Conservation (phyloP, 2,888 invertebrate genomes). For the Serripes groenlandicus region DNA sequence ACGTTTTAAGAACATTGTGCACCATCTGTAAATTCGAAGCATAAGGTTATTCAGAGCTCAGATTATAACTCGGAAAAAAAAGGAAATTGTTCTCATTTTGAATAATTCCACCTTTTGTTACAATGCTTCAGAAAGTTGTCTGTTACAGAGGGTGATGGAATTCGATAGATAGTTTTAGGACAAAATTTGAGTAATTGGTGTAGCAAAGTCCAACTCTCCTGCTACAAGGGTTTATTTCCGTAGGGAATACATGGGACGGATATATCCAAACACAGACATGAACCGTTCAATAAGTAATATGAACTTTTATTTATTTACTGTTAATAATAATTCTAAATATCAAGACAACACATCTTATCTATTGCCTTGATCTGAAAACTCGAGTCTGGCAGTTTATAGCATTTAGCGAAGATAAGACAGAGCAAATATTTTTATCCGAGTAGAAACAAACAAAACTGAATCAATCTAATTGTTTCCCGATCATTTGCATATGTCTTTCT, state of each 20-base stretch:
- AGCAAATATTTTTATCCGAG: conserved; percentile 28
- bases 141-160: too few species aligned
- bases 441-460: conserved; percentile 38
- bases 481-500: conserved; percentile 45
- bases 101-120: too few species aligned
- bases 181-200: too few species aligned
- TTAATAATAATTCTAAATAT: conserved; percentile 19
- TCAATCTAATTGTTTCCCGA: conserved; percentile 33
- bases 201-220: too few species aligned
- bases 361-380: conserved; percentile 14
- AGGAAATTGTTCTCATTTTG: too few species aligned
- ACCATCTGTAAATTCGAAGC: too few species aligned
- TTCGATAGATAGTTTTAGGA: too few species aligned
- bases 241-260: neutral
- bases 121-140: too few species aligned
- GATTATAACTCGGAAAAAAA: too few species aligned
- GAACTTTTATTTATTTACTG: conserved; percentile 28
- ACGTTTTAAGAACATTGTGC: too few species aligned
- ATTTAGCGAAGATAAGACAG: conserved; percentile 14
- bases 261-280: neutral
- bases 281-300: conserved; percentile 16
- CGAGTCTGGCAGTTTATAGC: conserved; percentile 19
- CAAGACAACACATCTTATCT: conserved; percentile 17
- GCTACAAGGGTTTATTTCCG: too few species aligned
- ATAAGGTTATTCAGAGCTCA: too few species aligned